Evolutionary conservation across 2,113 vertebrate genomes (phyloP).

Genomic region (Rana temporaria): DNA sequence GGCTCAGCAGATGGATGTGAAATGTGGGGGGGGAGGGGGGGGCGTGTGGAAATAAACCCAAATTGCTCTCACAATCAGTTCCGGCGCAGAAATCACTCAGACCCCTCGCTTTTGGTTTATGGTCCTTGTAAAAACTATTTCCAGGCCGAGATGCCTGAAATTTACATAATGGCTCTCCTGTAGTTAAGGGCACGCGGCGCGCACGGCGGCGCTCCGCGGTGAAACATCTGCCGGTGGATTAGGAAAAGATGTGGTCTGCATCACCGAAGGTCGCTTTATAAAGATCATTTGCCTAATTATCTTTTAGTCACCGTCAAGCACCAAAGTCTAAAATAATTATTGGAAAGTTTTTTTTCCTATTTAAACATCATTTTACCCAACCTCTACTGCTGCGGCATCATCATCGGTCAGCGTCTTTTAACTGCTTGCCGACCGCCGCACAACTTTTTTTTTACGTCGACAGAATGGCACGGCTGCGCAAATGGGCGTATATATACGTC

Average conservation of each 20-base stretch:
- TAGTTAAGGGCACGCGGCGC: background rate
- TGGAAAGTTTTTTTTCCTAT: background rate
- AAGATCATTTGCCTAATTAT: slow-evolving; percentile 8
- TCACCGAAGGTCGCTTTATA: background rate
- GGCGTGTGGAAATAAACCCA: background rate
- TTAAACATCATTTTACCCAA: background rate
- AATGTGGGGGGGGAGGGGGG: too few relatives aligned
- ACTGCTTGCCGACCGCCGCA: too few relatives aligned
- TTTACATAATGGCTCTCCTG: slow-evolving; percentile 34
- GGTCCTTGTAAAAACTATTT: slow-evolving; percentile 47
- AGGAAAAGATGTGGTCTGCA: background rate
- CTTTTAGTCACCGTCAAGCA: slow-evolving; percentile 33
- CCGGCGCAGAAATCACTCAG: background rate
- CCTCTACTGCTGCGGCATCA: background rate
- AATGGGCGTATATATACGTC: too few relatives aligned
- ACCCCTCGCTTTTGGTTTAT: slow-evolving; percentile 33
- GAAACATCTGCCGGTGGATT: slow-evolving; percentile 32
- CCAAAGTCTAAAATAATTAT: slow-evolving; percentile 31
- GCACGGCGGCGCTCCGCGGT: background rate
- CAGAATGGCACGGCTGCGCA: too few relatives aligned
- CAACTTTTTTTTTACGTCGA: too few relatives aligned
- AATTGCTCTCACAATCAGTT: background rate
- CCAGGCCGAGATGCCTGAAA: slow-evolving; percentile 1
- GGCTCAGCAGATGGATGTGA: background rate
- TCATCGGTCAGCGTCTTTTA: background rate